Evolutionary conservation across 2,113 vertebrate genomes (phyloP).

Genomic region (Salvelinus sp.): DNA sequence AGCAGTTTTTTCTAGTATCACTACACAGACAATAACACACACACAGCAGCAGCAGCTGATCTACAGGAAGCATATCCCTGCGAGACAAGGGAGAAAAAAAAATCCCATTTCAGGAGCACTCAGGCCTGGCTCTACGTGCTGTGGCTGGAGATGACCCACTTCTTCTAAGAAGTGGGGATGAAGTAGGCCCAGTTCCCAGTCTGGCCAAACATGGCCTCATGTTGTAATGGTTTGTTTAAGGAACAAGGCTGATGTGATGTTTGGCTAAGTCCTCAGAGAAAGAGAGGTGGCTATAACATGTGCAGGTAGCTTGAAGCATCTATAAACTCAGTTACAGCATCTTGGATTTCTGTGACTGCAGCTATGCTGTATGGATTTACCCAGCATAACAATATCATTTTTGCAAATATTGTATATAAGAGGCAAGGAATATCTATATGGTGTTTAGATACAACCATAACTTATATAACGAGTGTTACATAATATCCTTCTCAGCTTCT

Average conservation of each 20-base stretch:
- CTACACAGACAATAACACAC: conserved; percentile 33
- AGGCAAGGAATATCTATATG: neutral
- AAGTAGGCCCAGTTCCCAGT: conserved; percentile 1
- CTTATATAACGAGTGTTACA: conserved; percentile 60
- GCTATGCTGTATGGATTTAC: too few relatives aligned
- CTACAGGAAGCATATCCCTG: conserved; percentile 25
- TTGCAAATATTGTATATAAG: conserved; percentile 21
- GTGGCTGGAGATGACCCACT: conserved; percentile 47
- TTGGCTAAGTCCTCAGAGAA: neutral
- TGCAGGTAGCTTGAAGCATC: too few relatives aligned
- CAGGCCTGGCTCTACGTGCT: conserved; percentile 40
- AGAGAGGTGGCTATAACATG: too few relatives aligned
- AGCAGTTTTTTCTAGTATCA: conserved; percentile 4
- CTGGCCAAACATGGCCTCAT: neutral
- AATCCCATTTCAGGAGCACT: conserved; percentile 40
- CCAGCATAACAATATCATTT: too few relatives aligned
- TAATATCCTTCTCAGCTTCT: conserved; percentile 55
- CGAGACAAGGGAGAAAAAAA: neutral
- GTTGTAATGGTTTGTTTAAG: conserved; percentile 12
- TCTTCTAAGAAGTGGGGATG: conserved; percentile 7
- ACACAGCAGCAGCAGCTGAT: conserved; percentile 35
- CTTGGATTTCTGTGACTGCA: too few relatives aligned
- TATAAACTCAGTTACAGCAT: too few relatives aligned
- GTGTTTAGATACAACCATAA: conserved; percentile 46
- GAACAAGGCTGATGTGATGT: conserved; percentile 1